A percentile compares a stretch with the other conserved stretches of the same genome.
phyloP scores from a whole-genome alignment of 1,140 invertebrate genomes.

The Leptopilina boulardi region DNA sequence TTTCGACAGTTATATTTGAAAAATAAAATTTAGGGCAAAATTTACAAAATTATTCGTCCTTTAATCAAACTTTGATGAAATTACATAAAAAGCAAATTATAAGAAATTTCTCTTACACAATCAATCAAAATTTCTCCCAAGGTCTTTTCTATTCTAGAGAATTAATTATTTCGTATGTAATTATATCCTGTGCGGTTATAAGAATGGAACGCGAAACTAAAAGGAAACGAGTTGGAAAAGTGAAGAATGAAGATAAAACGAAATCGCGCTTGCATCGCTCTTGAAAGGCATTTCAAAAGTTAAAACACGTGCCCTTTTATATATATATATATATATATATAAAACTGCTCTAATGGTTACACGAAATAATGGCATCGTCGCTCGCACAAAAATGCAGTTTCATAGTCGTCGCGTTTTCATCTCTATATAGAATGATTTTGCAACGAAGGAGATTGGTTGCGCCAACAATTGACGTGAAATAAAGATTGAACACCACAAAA shows the following conservation, averaged over 20 bases:
- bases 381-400: slow-evolving; percentile 37
- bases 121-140: too few species aligned
- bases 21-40: too few species aligned
- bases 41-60: too few species aligned
- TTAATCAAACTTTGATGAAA: too few species aligned
- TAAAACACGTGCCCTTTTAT: slow-evolving; percentile 28
- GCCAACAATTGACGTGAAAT: slow-evolving; percentile 30
- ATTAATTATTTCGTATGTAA: neutral
- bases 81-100: too few species aligned
- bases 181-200: neutral
- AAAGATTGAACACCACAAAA: slow-evolving; percentile 35
- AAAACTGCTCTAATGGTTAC: slow-evolving; percentile 9
- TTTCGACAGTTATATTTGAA: too few species aligned
- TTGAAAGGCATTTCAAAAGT: slow-evolving; percentile 34
- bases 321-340: neutral
- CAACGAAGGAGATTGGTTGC: slow-evolving; percentile 1
- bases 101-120: too few species aligned
- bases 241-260: slow-evolving; percentile 22
- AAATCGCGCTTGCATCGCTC: neutral
- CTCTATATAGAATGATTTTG: slow-evolving; percentile 35
- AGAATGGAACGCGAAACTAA: neutral
- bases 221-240: neutral
- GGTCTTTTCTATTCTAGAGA: neutral
- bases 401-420: slow-evolving; percentile 30
- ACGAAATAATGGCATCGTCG: slow-evolving; percentile 41